Percentiles rank a stretch among this genome's conserved stretches.
These are phyloP conservation scores for Gadus macrocephalus DNA, from an alignment of 2,113 vertebrate species.

Conservation along the genomic window DNA sequence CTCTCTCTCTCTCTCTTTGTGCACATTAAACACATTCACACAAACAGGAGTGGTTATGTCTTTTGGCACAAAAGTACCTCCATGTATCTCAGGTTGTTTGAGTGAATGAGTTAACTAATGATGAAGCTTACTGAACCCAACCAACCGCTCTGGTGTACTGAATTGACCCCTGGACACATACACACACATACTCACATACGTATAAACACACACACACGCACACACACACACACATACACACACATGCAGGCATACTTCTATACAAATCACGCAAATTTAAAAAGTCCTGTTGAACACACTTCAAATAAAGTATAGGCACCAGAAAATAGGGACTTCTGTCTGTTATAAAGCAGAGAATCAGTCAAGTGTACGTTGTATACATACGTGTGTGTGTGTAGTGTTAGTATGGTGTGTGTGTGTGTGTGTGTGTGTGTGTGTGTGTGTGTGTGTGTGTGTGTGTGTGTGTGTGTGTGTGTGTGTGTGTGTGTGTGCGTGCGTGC, in stretches of 20 bases:
- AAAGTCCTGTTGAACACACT: too few relatives aligned
- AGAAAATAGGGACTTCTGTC: too few relatives aligned
- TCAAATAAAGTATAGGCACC: too few relatives aligned
- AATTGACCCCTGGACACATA: not conserved
- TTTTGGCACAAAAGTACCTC: constrained; percentile 37
- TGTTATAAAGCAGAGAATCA: too few relatives aligned
- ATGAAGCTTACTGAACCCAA: constrained; percentile 30
- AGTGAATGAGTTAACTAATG: constrained; percentile 9
- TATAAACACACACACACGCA: too few relatives aligned
- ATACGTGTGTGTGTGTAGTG: not conserved
- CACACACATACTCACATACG: too few relatives aligned
- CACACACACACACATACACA: too few relatives aligned
- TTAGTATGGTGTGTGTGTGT: not conserved
- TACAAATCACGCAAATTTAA: too few relatives aligned
- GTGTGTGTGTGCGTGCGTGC: not conserved
- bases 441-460: not conserved
- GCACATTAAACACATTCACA: constrained; percentile 11
- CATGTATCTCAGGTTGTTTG: constrained; percentile 39
- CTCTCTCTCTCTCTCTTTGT: not conserved
- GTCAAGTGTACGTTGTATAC: not conserved
- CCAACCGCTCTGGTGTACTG: not conserved
- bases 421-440: not conserved
- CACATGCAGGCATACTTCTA: too few relatives aligned
- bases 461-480: too few relatives aligned
- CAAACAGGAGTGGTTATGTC: constrained; percentile 29